Evolutionary conservation across 2,888 invertebrate species (phyloP).

Genomic region (Heteropelma amictum): DNA sequence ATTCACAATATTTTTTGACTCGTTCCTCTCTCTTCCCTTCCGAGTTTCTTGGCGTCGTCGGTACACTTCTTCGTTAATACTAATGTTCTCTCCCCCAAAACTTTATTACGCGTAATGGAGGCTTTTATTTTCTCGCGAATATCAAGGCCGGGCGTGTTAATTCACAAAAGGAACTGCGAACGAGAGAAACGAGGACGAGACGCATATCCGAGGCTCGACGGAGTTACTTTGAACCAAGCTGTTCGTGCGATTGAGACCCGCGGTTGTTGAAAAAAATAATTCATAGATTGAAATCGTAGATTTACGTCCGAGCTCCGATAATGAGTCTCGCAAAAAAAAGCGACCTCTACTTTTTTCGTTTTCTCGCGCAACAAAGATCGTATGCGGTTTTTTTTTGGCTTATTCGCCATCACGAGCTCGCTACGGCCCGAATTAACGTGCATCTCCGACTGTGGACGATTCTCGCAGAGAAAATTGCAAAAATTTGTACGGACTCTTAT

Average conservation of each 20-base stretch:
- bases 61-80: constrained; percentile 22
- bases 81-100: not conserved
- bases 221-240: not conserved
- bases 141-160: constrained; percentile 43
- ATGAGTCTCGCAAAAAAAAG: no score
- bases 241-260: not conserved
- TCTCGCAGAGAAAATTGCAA: constrained; percentile 38
- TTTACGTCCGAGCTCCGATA: no score
- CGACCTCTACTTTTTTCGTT: no score
- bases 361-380: no score
- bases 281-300: no score
- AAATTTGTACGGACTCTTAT: constrained; percentile 44
- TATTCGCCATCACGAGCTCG: not conserved
- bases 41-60: constrained; percentile 18
- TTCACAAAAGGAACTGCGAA: constrained; percentile 17
- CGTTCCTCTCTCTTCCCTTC: constrained; percentile 11
- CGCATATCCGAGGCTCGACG: not conserved
- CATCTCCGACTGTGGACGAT: constrained; percentile 1
- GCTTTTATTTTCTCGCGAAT: constrained; percentile 14
- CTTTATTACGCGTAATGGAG: constrained; percentile 26
- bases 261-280: not conserved
- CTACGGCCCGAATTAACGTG: not conserved
- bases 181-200: constrained; percentile 19
- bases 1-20: constrained; percentile 17
- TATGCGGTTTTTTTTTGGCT: no score